A percentile compares a stretch with the other conserved stretches of the same genome.
Conservation (phyloP, 2,888 invertebrate genomes). For the Anticlea derivata region DNA sequence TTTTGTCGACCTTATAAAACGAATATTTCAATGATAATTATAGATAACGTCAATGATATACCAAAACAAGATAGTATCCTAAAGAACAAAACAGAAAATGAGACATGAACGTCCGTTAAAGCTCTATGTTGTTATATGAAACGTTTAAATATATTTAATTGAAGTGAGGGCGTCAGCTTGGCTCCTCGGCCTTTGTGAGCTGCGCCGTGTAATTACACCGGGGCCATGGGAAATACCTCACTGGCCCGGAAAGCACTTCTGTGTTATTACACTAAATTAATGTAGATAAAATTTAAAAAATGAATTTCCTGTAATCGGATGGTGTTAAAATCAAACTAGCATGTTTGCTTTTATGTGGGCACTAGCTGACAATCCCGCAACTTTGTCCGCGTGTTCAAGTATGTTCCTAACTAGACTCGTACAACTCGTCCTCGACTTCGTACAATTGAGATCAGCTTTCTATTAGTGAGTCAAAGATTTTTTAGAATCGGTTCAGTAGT, state of each 20-base stretch:
- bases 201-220: constrained; percentile 75
- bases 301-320: constrained; percentile 6
- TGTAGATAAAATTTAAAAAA: constrained; percentile 51
- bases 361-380: no score
- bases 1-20: no score
- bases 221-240: constrained; percentile 78
- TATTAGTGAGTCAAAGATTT: no score
- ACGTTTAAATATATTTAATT: constrained; percentile 33
- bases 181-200: constrained; percentile 66
- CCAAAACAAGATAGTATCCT: no score
- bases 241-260: constrained; percentile 65
- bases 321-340: constrained; percentile 7
- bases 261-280: constrained; percentile 70
- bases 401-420: no score
- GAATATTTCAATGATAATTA: background rate
- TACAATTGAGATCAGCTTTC: no score
- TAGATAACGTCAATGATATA: no score
- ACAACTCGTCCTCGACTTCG: no score
- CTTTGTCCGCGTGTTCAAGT: no score
- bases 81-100: background rate
- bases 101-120: background rate
- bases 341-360: no score
- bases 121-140: background rate
- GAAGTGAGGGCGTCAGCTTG: constrained; percentile 44
- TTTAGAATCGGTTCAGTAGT: no score